Evolutionary conservation across 2,888 invertebrate genomes (phyloP), one percentile per base, ranked within the genome.

Genomic region (Empis stercorea): DNA sequence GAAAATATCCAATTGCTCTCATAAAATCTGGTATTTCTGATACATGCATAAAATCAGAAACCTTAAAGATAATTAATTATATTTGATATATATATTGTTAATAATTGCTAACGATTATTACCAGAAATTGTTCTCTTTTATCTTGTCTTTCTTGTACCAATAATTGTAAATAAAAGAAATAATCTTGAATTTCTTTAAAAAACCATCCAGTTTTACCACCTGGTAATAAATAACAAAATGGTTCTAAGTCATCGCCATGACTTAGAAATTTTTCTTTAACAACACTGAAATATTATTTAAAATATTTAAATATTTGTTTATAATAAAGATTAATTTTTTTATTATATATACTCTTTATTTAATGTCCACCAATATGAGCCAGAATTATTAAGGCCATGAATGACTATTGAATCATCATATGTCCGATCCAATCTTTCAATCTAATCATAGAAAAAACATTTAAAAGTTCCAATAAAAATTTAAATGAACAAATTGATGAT

Each of bases 121-220:
- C 23, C 7, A 9, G 2, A 7, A 27, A 27, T 9, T 4, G 5
- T 27, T 34, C n/a, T 13, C 10, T 34, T 2, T 13, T 34, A n/a
- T 77, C 72, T 44, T 77, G 76, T 0, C 79, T 76, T 61, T 80
- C 77, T 43, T 84, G 80, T 55, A 80, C 76, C 55, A 82, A 64
- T 40, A 86, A 79, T 70, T 86, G 84, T 54, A 83, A 79, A 62
- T 84, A 85, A 63, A 81, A 84, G 67, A 86, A 86, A 50, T 83
- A 70, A 60, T 85, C 82, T 54, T 81, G 73, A 60, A 87, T 76
- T 66, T 86, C 83, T 48, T 71, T 66, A 61, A 83, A 81, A 45
- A 84, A 69, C 74, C 79, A 80, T 4, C 86, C 85, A 1, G 78
- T 75, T 10, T 76, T 68, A 0, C 84, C 84, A 44, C 81, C 80